These are phyloP conservation scores for Pristionchus entomophagus DNA, from an alignment of 2,888 invertebrate genomes.

Conservation along the genomic window DNA sequence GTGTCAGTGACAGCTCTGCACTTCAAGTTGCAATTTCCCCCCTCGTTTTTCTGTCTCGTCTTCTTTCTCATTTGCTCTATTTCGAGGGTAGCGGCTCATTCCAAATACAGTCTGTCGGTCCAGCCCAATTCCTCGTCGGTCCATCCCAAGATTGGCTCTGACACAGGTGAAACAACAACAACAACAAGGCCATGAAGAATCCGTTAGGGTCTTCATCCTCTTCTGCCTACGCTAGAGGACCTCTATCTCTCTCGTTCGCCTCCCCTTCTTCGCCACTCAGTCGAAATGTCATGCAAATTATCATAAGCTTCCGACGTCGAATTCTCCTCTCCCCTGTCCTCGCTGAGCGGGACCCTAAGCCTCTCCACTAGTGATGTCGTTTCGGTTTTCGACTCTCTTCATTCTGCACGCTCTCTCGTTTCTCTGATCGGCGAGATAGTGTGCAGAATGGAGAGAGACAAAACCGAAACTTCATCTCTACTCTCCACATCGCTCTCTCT, in stretches of 20 bases:
- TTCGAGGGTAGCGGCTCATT: neutral
- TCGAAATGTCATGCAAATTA: conserved; percentile 32
- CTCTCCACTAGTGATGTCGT: too few relatives aligned
- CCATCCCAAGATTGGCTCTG: neutral
- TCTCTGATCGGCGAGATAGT: too few relatives aligned
- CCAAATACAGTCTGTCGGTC: neutral
- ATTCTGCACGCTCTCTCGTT: too few relatives aligned
- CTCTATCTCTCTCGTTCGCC: neutral
- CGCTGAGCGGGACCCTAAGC: neutral
- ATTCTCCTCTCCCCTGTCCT: neutral
- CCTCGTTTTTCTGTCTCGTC: neutral
- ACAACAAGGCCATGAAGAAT: neutral
- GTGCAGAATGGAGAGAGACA: neutral
- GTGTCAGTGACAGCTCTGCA: neutral
- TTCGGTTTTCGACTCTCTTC: too few relatives aligned
- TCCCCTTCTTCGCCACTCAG: neutral
- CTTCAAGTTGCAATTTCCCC: conserved; percentile 8
- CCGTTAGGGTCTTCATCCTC: neutral
- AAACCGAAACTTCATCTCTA: too few relatives aligned
- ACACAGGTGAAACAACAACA: conserved; percentile 13
- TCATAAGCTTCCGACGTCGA: conserved; percentile 24
- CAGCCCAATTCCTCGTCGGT: neutral
- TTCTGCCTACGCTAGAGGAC: too few relatives aligned
- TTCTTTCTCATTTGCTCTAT: neutral
- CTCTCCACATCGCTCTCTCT: too few relatives aligned